phyloP scores from a whole-genome alignment of 2,888 invertebrate species.

The Nemotelus nigrinus region DNA sequence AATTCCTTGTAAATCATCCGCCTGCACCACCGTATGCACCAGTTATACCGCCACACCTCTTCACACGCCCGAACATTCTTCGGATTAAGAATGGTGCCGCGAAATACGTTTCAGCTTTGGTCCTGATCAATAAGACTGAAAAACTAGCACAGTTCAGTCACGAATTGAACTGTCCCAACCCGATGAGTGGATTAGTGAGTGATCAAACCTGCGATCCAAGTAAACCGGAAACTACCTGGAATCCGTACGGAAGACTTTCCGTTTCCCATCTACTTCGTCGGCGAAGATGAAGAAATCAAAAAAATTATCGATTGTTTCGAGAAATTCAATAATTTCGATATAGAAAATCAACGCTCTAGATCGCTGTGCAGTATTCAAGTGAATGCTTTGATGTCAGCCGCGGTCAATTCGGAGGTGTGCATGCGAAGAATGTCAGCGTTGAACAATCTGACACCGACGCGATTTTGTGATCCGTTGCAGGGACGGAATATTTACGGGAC shows the following conservation, averaged over 20 bases:
- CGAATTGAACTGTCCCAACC: constrained; percentile 86
- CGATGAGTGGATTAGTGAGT: constrained; percentile 69
- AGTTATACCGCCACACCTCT: constrained; percentile 72
- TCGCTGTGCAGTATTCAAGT: constrained; percentile 91
- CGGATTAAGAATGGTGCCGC: constrained; percentile 67
- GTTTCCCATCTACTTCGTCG: constrained; percentile 87
- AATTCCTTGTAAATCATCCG: constrained; percentile 77
- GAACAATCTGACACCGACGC: constrained; percentile 69
- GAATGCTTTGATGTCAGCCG: constrained; percentile 88
- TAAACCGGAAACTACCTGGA: constrained; percentile 73
- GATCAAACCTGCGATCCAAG: constrained; percentile 66
- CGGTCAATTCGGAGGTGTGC: constrained; percentile 86
- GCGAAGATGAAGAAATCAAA: constrained; percentile 67
- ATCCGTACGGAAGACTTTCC: constrained; percentile 82
- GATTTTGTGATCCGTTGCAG: constrained; percentile 81
- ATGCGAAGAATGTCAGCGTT: constrained; percentile 71
- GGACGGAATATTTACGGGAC: constrained; percentile 79
- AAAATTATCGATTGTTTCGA: constrained; percentile 72
- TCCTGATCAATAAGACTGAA: constrained; percentile 66
- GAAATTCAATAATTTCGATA: constrained; percentile 76
- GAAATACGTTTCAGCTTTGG: constrained; percentile 72
- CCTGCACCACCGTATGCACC: constrained; percentile 85
- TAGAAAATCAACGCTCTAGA: constrained; percentile 70
- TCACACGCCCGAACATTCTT: constrained; percentile 69
- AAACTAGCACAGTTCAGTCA: constrained; percentile 66